Evolutionary conservation across 2,888 invertebrate species (phyloP).

Genomic region (Tetranychus truncatus): DNA sequence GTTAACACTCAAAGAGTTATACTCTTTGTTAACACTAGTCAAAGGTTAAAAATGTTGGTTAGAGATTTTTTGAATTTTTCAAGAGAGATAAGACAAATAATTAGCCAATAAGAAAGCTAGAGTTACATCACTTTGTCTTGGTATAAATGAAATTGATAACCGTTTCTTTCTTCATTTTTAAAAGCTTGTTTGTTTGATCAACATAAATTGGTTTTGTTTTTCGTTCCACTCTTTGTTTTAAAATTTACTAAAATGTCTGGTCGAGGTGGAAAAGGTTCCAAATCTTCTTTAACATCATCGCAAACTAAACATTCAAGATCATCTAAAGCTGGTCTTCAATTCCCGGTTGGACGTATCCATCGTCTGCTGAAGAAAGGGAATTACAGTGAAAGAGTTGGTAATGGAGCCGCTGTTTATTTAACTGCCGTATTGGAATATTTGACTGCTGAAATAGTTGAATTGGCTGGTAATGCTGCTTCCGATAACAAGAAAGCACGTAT

Average conservation of each 20-base stretch:
- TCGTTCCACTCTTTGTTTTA: neutral
- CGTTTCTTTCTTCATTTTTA: no score
- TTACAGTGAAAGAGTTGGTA: neutral
- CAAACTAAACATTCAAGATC: neutral
- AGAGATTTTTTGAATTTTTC: no score
- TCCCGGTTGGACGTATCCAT: constrained; percentile 3
- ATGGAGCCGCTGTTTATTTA: neutral
- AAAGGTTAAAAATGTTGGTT: no score
- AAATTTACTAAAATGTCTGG: neutral
- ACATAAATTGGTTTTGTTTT: neutral
- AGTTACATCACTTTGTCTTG: no score
- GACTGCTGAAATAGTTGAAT: constrained; percentile 7
- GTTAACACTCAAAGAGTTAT: no score
- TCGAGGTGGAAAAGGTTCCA: neutral
- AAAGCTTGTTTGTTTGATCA: no score
- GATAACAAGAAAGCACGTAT: constrained; percentile 5
- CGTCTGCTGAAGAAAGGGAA: constrained; percentile 2
- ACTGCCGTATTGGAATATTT: constrained; percentile 10
- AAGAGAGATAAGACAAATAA: no score
- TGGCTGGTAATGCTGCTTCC: constrained; percentile 4
- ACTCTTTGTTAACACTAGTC: no score
- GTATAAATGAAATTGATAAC: no score
- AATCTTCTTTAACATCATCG: neutral
- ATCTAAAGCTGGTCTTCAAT: constrained; percentile 6
- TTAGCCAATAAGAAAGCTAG: no score